Conservation (phyloP, 53 echinoderm and acorn worm species). For the Zoroaster sp. region DNA sequence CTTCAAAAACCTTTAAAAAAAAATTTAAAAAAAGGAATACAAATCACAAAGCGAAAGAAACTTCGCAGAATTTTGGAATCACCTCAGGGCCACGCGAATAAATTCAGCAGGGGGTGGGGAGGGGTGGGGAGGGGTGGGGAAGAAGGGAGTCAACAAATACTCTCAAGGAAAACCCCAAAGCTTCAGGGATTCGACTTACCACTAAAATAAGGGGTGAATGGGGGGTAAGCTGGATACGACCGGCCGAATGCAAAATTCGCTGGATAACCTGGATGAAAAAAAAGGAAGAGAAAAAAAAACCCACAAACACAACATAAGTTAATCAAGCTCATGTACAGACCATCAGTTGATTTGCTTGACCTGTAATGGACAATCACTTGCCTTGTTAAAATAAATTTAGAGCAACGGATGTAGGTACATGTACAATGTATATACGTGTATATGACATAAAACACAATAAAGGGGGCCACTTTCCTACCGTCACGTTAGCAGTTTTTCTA, state of each 20-base stretch:
- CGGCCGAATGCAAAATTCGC: slow-evolving; percentile 62
- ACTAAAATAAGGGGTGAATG: slow-evolving; percentile 56
- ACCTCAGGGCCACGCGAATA: background rate
- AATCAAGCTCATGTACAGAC: background rate
- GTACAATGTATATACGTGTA: too few relatives aligned
- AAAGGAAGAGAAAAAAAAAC: background rate
- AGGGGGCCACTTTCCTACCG: too few relatives aligned
- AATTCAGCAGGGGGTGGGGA: background rate
- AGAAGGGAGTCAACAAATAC: background rate
- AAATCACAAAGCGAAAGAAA: background rate
- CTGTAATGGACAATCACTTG: background rate
- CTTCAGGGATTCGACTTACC: slow-evolving; percentile 28
- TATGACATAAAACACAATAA: too few relatives aligned
- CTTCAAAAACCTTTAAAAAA: too few relatives aligned
- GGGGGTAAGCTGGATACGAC: slow-evolving; percentile 48
- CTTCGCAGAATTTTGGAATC: background rate
- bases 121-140: too few relatives aligned
- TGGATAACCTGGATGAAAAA: slow-evolving; percentile 39
- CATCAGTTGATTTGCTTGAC: background rate
- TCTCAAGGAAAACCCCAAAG: background rate
- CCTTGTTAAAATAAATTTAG: too few relatives aligned
- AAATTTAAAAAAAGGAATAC: background rate
- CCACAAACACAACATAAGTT: background rate
- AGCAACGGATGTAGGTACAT: too few relatives aligned
- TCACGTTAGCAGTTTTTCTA: too few relatives aligned